Base-by-base conservation (phyloP, 2,797 vertebrate genomes). In the Cetoscarus ocellatus region DNA sequence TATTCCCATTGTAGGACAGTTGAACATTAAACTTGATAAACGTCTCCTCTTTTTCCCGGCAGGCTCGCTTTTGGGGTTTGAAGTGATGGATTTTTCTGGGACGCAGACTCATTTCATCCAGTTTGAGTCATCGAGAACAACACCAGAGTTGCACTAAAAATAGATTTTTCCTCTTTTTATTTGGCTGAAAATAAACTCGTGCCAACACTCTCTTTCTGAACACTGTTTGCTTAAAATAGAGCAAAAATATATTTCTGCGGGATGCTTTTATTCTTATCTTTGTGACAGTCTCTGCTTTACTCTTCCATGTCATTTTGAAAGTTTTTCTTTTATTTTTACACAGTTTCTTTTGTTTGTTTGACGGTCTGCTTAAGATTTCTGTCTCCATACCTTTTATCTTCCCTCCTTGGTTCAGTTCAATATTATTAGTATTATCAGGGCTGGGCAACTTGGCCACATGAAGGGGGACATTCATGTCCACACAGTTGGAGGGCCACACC, bases 171-270 rank as follows among this genome's bases (percentile, higher is more conserved):
- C 6, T 6, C 13, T 44, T 44, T 44, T 44, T 44, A 57, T 63
- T 67, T 5, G 48, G 7, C 79, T 48, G 38, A 54, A 79, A 83
- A 81, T 79, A 81, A 78, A 55, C 51, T 14, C 19, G n/a, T 0
- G 40, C 51, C n/a, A 52, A 69, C 45, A 35, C 12, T 11, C 38
- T 27, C 35, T 54, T 11, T 36, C 57, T 61, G 39, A 48, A 35
- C 13, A 1, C 42, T 59, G 51, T 7, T 3, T 0, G 11, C 44
- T 56, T 42, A 35, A 66, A 61, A 66, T 56, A 73, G 58, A 4
- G 11, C 8, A 6, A 53, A 49, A 53, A 40, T 0, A 36, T 6
- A 7, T 34, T 14, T 50, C 19, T 18, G 34, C 2, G 42, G 10
- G 13, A 40, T 35, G 17, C 14, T 62, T 62, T 62, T 8, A 40